phyloP scores from a whole-genome alignment of 2,113 vertebrate species.

The Neotragus pygmaeus region DNA sequence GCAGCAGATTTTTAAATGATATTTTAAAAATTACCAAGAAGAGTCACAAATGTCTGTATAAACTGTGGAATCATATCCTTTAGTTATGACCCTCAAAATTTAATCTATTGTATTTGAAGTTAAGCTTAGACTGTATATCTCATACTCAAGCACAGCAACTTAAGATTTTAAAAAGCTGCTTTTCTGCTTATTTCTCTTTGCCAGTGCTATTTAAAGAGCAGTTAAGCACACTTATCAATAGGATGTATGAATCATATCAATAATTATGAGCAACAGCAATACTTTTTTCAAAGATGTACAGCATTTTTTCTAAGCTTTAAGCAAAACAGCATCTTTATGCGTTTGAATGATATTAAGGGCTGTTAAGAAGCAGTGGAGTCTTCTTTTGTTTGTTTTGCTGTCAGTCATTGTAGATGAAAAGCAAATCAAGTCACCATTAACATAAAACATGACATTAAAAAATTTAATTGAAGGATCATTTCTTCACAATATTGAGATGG shows the following conservation, averaged over 20 bases:
- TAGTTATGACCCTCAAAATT: background rate
- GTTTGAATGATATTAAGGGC: background rate
- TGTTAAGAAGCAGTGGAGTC: background rate
- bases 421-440: background rate
- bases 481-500: background rate
- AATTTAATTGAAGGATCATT: background rate
- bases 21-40: slow-evolving; percentile 18
- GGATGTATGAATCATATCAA: slow-evolving; percentile 71
- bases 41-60: background rate
- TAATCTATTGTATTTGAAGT: background rate
- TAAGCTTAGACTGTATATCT: background rate
- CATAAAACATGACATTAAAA: background rate
- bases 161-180: slow-evolving; percentile 35
- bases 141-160: slow-evolving; percentile 13
- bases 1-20: slow-evolving; percentile 11
- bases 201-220: slow-evolving; percentile 70
- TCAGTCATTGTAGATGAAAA: background rate
- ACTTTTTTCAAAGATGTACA: background rate
- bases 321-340: slow-evolving; percentile 41
- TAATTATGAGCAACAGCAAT: slow-evolving; percentile 69
- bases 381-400: background rate
- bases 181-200: slow-evolving; percentile 25
- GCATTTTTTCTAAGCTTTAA: slow-evolving; percentile 25
- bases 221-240: slow-evolving; percentile 63
- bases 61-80: background rate